A percentile compares a stretch with the other conserved stretches of the same genome.
phyloP scores from a whole-genome alignment of 2,113 vertebrate genomes.

The Trochalopteron elliotii region DNA sequence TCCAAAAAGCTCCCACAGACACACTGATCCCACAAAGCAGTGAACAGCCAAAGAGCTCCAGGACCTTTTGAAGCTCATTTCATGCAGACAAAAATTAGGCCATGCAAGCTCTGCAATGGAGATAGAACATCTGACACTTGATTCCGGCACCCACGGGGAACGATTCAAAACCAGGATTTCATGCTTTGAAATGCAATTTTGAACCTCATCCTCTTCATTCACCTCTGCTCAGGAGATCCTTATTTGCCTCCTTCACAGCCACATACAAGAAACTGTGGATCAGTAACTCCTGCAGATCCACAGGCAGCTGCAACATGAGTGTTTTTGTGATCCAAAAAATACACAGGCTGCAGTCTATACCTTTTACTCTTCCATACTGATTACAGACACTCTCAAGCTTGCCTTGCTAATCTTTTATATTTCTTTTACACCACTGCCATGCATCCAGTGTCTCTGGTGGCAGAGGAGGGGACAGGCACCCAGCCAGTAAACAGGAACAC shows the following conservation, averaged over 20 bases:
- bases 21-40: not conserved
- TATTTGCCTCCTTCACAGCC: not conserved
- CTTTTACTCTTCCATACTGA: not conserved
- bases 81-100: not conserved
- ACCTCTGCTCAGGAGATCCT: not conserved
- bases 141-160: not conserved
- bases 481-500: not conserved
- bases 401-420: not conserved
- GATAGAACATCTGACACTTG: not conserved
- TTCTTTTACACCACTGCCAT: accelerated
- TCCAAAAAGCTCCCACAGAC: not conserved
- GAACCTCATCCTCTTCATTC: not conserved
- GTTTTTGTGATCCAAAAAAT: not conserved
- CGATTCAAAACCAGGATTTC: not conserved
- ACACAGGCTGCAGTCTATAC: not conserved
- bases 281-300: not conserved
- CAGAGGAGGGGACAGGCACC: not conserved
- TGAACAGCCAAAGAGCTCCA: not conserved
- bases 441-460: not conserved
- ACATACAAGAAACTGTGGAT: not conserved
- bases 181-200: not conserved
- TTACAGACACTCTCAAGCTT: not conserved
- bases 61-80: not conserved
- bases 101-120: accelerated
- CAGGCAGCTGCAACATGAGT: not conserved